Evolutionary conservation across 2,113 vertebrate genomes (phyloP).

Genomic region (Spizaetus ornatus): DNA sequence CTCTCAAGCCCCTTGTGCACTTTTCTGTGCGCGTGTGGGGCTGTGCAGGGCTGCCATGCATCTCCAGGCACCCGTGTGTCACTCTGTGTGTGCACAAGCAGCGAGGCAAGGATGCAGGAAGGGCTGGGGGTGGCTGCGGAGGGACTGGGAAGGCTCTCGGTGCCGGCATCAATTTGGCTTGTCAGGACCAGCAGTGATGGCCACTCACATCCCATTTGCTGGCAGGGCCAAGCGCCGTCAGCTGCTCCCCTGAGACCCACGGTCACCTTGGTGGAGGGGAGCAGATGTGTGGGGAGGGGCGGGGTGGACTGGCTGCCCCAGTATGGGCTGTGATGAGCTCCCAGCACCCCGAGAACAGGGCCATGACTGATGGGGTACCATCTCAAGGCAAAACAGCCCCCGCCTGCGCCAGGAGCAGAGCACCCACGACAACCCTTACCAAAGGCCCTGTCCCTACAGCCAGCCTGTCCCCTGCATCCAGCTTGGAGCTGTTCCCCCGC

Average conservation of each 20-base stretch:
- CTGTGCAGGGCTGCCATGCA: fast-evolving
- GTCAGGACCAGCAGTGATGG: slow-evolving; percentile 31
- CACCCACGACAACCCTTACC: fast-evolving
- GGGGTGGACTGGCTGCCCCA: fast-evolving
- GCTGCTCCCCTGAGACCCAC: not conserved
- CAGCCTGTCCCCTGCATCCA: not conserved
- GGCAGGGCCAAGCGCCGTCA: not conserved
- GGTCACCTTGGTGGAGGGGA: slow-evolving; percentile 43
- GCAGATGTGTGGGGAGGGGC: fast-evolving
- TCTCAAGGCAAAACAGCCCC: not conserved
- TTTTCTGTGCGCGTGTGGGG: fast-evolving
- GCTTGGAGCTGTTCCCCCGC: fast-evolving
- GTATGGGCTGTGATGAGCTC: not conserved
- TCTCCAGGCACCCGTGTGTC: not conserved
- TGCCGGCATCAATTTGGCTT: slow-evolving; percentile 58
- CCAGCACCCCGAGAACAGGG: fast-evolving
- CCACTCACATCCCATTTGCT: slow-evolving; percentile 59
- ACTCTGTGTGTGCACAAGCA: fast-evolving
- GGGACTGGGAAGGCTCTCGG: not conserved
- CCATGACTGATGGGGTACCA: fast-evolving
- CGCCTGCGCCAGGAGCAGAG: fast-evolving
- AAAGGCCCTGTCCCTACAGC: too few relatives aligned
- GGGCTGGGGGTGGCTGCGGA: not conserved
- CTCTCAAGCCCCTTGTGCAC: not conserved
- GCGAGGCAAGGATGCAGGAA: not conserved